Percentiles rank a stretch among this genome's conserved stretches.
Conservation (phyloP, 2,888 invertebrate genomes). For the Heteromurus nitidus region DNA sequence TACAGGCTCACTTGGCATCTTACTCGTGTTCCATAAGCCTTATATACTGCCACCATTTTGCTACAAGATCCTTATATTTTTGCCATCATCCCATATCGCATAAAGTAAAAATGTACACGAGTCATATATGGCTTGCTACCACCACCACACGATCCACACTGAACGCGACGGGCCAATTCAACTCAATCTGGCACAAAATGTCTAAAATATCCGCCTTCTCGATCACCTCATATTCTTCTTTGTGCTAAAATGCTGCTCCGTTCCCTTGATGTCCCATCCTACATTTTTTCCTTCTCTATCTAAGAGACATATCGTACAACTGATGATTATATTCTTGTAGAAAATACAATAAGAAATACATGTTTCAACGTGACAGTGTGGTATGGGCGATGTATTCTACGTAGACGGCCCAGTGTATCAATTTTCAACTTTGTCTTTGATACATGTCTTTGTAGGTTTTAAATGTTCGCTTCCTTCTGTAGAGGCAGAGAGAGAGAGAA, state of each 20-base stretch:
- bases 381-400: neutral
- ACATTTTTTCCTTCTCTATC: slow-evolving; percentile 1
- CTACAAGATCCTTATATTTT: neutral
- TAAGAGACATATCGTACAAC: slow-evolving; percentile 6
- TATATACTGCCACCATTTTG: neutral
- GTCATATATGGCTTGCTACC: no score
- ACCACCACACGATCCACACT: neutral
- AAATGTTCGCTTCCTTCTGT: slow-evolving; percentile 42
- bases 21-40: neutral
- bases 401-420: slow-evolving; percentile 41
- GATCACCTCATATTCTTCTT: slow-evolving; percentile 22
- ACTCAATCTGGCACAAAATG: slow-evolving; percentile 44
- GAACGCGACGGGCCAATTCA: slow-evolving; percentile 44
- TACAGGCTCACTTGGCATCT: slow-evolving; percentile 16
- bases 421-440: slow-evolving; percentile 56
- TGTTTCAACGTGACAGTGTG: neutral
- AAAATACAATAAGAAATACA: neutral
- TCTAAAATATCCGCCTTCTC: slow-evolving; percentile 48
- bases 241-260: slow-evolving; percentile 29
- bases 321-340: neutral
- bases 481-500: slow-evolving; percentile 1
- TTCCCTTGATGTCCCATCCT: neutral
- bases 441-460: slow-evolving; percentile 49
- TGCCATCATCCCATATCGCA: neutral
- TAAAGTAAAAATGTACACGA: no score